A percentile compares a stretch with the other conserved stretches of the same genome.
phyloP scores from a whole-genome alignment of 2,113 vertebrate genomes.

The Poecilia latipinna region DNA sequence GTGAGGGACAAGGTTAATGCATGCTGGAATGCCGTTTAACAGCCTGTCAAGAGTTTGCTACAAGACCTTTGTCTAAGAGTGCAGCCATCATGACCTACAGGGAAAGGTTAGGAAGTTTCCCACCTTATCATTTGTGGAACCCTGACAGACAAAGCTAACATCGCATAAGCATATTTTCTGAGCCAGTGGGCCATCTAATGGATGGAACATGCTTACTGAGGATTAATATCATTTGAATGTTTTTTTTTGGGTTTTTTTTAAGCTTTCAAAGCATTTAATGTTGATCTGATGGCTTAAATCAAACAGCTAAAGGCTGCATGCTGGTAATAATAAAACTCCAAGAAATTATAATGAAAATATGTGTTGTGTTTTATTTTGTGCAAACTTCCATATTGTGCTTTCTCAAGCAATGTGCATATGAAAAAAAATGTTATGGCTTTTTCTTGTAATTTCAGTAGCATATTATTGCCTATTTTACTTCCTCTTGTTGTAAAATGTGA shows the following conservation, averaged over 20 bases:
- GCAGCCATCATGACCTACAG: constrained; percentile 8
- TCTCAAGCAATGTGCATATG: not conserved
- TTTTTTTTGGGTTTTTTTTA: too few relatives aligned
- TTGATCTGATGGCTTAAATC: not conserved
- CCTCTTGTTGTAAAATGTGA: not conserved
- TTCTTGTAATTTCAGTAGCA: not conserved
- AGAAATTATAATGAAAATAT: not conserved
- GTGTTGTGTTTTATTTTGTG: not conserved
- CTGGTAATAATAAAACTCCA: not conserved
- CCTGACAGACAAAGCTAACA: not conserved
- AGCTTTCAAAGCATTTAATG: not conserved
- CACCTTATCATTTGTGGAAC: not conserved
- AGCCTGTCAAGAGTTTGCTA: constrained; percentile 52
- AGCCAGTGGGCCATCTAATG: not conserved
- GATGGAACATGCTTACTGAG: not conserved
- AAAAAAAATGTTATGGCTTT: not conserved
- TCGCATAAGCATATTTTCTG: not conserved
- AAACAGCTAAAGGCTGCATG: not conserved
- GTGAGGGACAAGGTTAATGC: constrained; percentile 48
- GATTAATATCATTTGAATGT: not conserved
- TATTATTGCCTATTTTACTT: not conserved
- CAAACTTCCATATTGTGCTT: not conserved
- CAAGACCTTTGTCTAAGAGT: constrained; percentile 20
- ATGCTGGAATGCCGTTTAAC: constrained; percentile 67
- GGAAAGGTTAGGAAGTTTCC: constrained; percentile 20